phyloP scores from a whole-genome alignment of 2,113 vertebrate species.

The Mormoops blainvillei region DNA sequence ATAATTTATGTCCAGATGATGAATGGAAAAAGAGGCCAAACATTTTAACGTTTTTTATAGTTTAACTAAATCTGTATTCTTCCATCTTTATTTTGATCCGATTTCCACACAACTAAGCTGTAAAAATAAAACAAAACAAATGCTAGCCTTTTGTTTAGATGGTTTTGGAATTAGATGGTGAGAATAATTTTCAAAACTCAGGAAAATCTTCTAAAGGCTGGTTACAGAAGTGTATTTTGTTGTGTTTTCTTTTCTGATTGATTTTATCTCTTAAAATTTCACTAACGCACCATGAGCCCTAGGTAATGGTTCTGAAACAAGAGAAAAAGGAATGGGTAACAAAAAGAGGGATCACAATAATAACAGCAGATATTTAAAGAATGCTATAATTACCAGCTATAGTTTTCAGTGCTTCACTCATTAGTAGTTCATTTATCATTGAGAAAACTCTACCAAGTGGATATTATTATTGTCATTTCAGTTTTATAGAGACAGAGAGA shows the following conservation, averaged over 20 bases:
- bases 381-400: neutral
- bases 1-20: neutral
- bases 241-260: neutral
- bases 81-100: neutral
- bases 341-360: neutral
- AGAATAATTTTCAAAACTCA: neutral
- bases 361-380: neutral
- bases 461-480: neutral
- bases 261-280: neutral
- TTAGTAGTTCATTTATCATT: neutral
- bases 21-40: neutral
- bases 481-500: slow-evolving; percentile 14
- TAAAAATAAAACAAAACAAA: neutral
- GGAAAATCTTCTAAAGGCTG: neutral
- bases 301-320: neutral
- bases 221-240: neutral
- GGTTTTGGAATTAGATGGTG: neutral
- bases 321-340: neutral
- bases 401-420: neutral
- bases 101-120: neutral
- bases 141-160: neutral
- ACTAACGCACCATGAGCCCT: neutral
- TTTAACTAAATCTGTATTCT: slow-evolving; percentile 9
- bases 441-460: neutral
- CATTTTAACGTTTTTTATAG: neutral